Evolutionary conservation across 2,797 vertebrate species (phyloP).

Genomic region (Todus mexicanus): DNA sequence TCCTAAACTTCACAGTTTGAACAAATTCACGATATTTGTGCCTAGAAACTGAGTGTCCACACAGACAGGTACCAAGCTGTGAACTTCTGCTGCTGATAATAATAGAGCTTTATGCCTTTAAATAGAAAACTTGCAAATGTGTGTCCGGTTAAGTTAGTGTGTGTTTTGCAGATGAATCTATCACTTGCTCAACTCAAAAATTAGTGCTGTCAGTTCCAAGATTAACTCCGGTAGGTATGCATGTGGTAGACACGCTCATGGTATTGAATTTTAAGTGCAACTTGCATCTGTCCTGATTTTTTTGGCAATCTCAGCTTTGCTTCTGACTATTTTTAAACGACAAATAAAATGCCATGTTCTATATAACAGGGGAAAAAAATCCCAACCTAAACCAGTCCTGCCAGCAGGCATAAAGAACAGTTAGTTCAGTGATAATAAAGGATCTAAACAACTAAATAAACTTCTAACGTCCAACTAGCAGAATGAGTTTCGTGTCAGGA

Average conservation of each 20-base stretch:
- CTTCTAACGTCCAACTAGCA: neutral
- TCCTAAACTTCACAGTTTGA: neutral
- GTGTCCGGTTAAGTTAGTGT: neutral
- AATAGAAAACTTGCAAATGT: neutral
- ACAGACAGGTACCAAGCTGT: too few relatives aligned
- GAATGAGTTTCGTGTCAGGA: neutral
- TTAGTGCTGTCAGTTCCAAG: neutral
- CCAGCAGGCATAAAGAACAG: neutral
- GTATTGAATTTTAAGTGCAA: neutral
- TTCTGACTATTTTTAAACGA: neutral
- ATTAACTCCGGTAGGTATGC: neutral
- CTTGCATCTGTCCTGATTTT: neutral
- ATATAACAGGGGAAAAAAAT: neutral
- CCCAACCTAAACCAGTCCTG: neutral
- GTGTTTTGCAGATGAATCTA: neutral
- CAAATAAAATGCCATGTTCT: neutral
- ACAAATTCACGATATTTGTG: rapidly evolving
- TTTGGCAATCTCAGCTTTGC: neutral
- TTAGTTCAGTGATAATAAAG: neutral
- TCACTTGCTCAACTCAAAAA: neutral
- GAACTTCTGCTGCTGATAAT: neutral
- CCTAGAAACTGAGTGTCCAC: neutral
- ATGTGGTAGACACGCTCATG: rapidly evolving
- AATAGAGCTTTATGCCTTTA: neutral
- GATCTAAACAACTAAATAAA: neutral